Evolutionary conservation across 2,113 vertebrate species (phyloP), one percentile per base, ranked within the genome.

Genomic region (Erinaceus europaeus): DNA sequence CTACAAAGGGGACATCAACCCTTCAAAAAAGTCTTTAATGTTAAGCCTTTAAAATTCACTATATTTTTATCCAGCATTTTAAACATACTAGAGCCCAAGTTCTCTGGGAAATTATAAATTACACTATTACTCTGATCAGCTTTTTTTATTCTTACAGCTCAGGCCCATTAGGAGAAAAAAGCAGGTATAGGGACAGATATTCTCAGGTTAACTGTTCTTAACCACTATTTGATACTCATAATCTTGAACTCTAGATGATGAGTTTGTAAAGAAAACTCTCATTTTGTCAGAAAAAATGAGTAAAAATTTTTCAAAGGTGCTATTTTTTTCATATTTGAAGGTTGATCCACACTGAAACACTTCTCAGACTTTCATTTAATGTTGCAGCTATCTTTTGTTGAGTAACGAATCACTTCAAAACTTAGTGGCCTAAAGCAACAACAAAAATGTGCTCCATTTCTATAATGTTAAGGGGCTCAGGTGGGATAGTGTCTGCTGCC

Each of bases 1-100:
- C 89, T 68, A 89, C 40, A 29, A 69, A 91, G 88, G 25, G 29
- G 34, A 96, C 96, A 94, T 18, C 0, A 12, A 42, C 21, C 2
- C 62, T 88, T 55, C 62, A 61, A 86, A 86, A 91, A 89, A 52
- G 1, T 9, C 7, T 53, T 83, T 23, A 64, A 65, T 42, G 38
- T 36, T 72, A 8, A 9, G 5, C 27, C 72, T 91, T 44, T 91
- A 46, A 12, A 61, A 88, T 36, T 48, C n/a, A 81, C n/a, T 50
- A 14, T 71, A 61, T 8, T 29, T 62, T 80, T 27, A 79, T 27
- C 61, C 38, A 65, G 25, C 68, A 71, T 59, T 89, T 72, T 80
- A 50, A 86, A 62, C 10, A 44, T 29, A 55, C 55, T 6, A 65
- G 14, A 78, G 61, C 46, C 44, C 27, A 72, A n/a, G 14, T 86